phyloP scores from a whole-genome alignment of 2,113 vertebrate genomes.

The Hymenochirus boettgeri region DNA sequence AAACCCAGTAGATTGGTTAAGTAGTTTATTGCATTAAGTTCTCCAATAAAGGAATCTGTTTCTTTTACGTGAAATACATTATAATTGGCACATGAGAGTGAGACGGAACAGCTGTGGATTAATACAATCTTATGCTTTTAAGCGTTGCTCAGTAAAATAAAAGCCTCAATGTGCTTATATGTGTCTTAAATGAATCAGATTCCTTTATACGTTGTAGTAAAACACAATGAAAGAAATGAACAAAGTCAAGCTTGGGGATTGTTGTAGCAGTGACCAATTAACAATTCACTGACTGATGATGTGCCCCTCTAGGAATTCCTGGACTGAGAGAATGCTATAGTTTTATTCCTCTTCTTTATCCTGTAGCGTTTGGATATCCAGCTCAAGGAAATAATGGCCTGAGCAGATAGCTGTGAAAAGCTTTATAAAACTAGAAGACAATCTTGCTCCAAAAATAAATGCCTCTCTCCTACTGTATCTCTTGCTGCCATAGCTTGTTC shows the following conservation, averaged over 20 bases:
- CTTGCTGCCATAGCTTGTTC: too few species aligned
- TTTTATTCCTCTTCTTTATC: slow-evolving; percentile 25
- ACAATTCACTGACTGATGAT: slow-evolving; percentile 19
- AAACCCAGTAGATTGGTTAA: background rate
- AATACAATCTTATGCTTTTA: slow-evolving; percentile 12
- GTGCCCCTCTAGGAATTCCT: slow-evolving; percentile 16
- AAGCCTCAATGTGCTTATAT: background rate
- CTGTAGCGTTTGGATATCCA: slow-evolving; percentile 25
- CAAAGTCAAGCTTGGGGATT: slow-evolving; percentile 25
- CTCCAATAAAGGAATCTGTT: background rate
- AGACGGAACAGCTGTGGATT: slow-evolving; percentile 22
- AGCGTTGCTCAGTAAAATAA: slow-evolving; percentile 3
- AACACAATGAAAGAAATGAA: slow-evolving; percentile 16
- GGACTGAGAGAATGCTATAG: slow-evolving; percentile 9
- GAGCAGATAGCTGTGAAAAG: slow-evolving; percentile 25
- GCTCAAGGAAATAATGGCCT: slow-evolving; percentile 26
- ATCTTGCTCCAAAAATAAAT: background rate
- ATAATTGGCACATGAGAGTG: background rate
- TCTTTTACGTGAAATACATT: background rate
- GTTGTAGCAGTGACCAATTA: slow-evolving; percentile 35
- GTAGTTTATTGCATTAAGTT: slow-evolving; percentile 4
- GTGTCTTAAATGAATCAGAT: background rate
- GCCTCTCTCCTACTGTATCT: background rate
- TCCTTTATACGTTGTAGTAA: slow-evolving; percentile 1
- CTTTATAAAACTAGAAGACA: slow-evolving; percentile 22